Base-by-base conservation (phyloP, 2,888 invertebrate species). In the Empis livida region DNA sequence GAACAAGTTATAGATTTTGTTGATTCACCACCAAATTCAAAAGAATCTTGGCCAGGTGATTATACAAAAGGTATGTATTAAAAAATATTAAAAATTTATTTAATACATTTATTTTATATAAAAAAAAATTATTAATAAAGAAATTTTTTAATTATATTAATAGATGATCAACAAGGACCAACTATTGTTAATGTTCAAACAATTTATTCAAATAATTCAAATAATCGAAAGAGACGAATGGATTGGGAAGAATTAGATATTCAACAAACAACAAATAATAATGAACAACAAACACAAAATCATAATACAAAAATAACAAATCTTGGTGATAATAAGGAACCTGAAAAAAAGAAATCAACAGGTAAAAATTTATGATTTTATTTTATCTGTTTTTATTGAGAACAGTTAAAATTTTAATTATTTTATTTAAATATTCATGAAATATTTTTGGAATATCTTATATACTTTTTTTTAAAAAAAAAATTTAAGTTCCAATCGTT, bases 151-250 rank as follows among this genome's bases (percentile, higher is more conserved):
- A 20, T 6, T 20, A 20, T 39, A 20, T 5, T n/a, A n/a, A 35
- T n/a, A 35, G 13, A 35, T 8, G 5, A 35, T 35, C 64, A 58
- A 44, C 60, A 63, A 47, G 65, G 66, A 53, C 65, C 67, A 16
- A 63, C 63, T 47, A 67, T 68, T 39, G 62, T 68, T 47, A 67
- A 68, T 59, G 68, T 68, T 32, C 64, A 67, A 54, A 66, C 68
- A 31, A 63, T 68, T 55, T 66, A 62, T 52, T 56, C 62, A 42
- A 58, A 59, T 50, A 60, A 61, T 53, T 58, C 61, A 48, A 60
- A n/a, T n/a, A n/a, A 63, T 53, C 68, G 68, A 54, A 70, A 70
- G 59, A 67, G 70, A 60, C 69, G 68, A 64, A 68, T 68, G 67
- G 70, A 70, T 63, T 70, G 70, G 70, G 67, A 67, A 54, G 60